Percentiles rank a stretch among this genome's conserved stretches.
These are phyloP conservation scores for Macropis europaea DNA, from an alignment of 2,888 invertebrate species.

Conservation along the genomic window DNA sequence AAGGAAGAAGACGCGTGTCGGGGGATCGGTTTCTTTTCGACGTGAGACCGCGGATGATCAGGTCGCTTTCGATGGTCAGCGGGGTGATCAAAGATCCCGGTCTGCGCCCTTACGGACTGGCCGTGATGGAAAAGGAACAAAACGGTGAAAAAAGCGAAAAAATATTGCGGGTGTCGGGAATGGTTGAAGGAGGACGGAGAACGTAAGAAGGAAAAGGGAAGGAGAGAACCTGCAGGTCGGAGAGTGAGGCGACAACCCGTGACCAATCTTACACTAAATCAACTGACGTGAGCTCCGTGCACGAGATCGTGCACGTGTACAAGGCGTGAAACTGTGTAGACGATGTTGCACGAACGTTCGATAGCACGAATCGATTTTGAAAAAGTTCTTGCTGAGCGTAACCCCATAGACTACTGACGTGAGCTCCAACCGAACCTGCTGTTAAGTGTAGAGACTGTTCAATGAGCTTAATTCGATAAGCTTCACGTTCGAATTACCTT, in stretches of 20 bases:
- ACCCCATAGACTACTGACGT: too few species aligned
- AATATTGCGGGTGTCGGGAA: constrained; percentile 54
- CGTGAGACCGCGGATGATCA: constrained; percentile 70
- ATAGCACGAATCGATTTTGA: constrained; percentile 5
- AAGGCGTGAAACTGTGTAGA: constrained; percentile 14
- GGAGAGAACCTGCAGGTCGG: constrained; percentile 49
- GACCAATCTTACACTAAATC: constrained; percentile 77
- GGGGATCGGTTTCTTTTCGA: constrained; percentile 67
- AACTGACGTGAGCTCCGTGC: constrained; percentile 72
- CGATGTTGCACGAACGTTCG: constrained; percentile 7
- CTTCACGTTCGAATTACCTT: too few species aligned
- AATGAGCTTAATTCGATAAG: too few species aligned
- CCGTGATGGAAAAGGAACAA: constrained; percentile 38
- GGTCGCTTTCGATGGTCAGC: constrained; percentile 70
- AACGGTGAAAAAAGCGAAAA: constrained; percentile 57
- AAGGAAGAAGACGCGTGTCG: constrained; percentile 8
- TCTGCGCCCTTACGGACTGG: constrained; percentile 58
- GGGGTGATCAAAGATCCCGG: constrained; percentile 74
- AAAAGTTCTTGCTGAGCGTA: not conserved
- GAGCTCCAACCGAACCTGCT: too few species aligned
- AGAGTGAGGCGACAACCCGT: constrained; percentile 75
- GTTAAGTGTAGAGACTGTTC: too few species aligned
- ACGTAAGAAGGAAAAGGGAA: constrained; percentile 13
- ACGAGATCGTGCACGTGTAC: constrained; percentile 45
- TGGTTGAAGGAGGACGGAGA: constrained; percentile 26